These are phyloP conservation scores for Drosophila lowei DNA, from an alignment of 1,140 invertebrate genomes.

Conservation along the genomic window DNA sequence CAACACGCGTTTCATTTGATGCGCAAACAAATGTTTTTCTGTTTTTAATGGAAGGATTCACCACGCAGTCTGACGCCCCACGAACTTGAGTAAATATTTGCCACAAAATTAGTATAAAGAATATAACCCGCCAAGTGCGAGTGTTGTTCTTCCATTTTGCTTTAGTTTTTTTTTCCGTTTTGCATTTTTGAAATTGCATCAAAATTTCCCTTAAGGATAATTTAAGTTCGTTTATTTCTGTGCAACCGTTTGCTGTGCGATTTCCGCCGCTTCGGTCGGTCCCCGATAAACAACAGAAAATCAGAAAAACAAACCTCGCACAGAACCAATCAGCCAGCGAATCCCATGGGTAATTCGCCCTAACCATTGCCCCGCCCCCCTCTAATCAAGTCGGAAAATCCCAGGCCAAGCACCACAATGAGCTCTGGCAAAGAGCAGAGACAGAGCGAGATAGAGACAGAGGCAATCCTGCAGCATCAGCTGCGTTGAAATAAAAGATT, in stretches of 20 bases:
- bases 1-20: constrained; percentile 70
- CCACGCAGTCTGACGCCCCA: background rate
- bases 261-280: constrained; percentile 16
- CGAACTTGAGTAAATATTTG: constrained; percentile 59
- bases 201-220: constrained; percentile 19
- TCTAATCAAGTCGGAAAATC: constrained; percentile 62
- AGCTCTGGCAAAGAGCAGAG: constrained; percentile 1
- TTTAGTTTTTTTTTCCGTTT: constrained; percentile 22
- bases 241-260: constrained; percentile 38
- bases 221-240: constrained; percentile 30
- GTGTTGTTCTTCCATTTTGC: background rate
- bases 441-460: too few relatives aligned
- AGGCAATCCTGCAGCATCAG: constrained; percentile 38
- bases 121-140: constrained; percentile 45
- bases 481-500: constrained; percentile 48
- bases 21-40: constrained; percentile 66
- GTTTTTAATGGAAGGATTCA: constrained; percentile 51
- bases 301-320: constrained; percentile 43
- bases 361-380: background rate
- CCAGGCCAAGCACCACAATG: constrained; percentile 46
- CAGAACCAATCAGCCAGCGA: constrained; percentile 63
- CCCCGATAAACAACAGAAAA: constrained; percentile 38
- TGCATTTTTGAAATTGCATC: constrained; percentile 23
- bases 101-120: constrained; percentile 52
- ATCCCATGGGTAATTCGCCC: constrained; percentile 42